Evolutionary conservation across 2,113 vertebrate genomes (phyloP).

Genomic region (Clupea harengus): DNA sequence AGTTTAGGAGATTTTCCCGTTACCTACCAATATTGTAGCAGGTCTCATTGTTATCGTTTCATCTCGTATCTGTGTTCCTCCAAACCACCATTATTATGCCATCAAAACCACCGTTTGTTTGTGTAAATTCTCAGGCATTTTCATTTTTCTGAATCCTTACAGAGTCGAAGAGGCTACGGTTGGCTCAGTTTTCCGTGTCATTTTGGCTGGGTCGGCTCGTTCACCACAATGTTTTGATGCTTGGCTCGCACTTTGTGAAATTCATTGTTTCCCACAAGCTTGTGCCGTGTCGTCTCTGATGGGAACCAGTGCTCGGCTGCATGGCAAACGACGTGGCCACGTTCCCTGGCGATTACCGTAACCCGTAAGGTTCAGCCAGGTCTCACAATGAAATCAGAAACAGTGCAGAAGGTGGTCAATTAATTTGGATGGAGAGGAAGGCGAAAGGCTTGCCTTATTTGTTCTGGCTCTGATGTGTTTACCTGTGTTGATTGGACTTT

Average conservation of each 20-base stretch:
- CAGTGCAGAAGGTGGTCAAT: background rate
- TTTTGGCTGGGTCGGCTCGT: background rate
- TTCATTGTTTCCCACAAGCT: background rate
- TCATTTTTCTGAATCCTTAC: background rate
- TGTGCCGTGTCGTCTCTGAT: slow-evolving; percentile 3
- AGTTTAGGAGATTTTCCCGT: background rate
- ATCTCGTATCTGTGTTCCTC: background rate
- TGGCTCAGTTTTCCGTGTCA: background rate
- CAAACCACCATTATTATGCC: background rate
- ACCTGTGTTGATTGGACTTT: background rate
- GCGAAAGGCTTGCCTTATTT: background rate
- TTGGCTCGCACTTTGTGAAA: background rate
- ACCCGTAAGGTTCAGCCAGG: background rate
- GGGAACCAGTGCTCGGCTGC: background rate
- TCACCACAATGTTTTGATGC: background rate
- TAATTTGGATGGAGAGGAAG: background rate
- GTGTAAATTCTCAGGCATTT: background rate
- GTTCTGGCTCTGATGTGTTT: background rate
- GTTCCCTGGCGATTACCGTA: background rate
- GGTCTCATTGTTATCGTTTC: background rate
- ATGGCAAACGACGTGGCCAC: background rate
- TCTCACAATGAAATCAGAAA: background rate
- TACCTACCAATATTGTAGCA: background rate
- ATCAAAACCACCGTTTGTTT: background rate
- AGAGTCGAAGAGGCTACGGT: background rate